Conservation (phyloP, 2,888 invertebrate genomes). For the Pristionchus exspectatus region DNA sequence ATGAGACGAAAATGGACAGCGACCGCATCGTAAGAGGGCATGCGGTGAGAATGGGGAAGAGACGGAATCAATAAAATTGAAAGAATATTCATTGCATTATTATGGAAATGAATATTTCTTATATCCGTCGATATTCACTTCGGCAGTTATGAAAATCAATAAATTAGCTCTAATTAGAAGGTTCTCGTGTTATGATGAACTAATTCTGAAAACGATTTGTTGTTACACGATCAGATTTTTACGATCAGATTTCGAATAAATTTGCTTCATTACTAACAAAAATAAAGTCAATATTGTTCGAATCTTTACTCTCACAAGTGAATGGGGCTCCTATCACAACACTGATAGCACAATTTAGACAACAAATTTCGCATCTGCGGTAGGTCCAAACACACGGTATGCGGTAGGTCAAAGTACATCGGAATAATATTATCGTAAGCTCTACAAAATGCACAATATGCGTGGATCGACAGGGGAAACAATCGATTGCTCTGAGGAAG, state of each 20-base stretch:
- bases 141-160: too few species aligned
- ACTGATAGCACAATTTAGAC: neutral
- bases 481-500: neutral
- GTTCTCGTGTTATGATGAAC: too few species aligned
- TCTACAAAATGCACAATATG: slow-evolving; percentile 47
- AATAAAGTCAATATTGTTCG: neutral
- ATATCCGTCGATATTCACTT: too few species aligned
- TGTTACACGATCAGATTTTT: too few species aligned
- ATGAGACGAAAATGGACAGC: neutral
- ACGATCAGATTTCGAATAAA: neutral
- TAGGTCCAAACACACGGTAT: neutral
- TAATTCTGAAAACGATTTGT: too few species aligned
- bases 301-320: neutral
- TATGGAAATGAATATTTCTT: too few species aligned
- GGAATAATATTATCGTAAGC: neutral
- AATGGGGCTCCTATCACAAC: neutral
- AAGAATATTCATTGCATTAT: too few species aligned
- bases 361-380: neutral
- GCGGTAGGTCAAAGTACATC: slow-evolving; percentile 24
- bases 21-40: neutral
- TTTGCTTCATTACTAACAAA: slow-evolving; percentile 6
- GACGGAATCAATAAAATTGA: neutral
- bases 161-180: too few species aligned
- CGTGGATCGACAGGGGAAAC: neutral
- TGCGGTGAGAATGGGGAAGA: neutral